A percentile compares a stretch with the other conserved stretches of the same genome.
Evolutionary conservation across 2,113 vertebrate species (phyloP).

Genomic region (Oceanodroma tethys): DNA sequence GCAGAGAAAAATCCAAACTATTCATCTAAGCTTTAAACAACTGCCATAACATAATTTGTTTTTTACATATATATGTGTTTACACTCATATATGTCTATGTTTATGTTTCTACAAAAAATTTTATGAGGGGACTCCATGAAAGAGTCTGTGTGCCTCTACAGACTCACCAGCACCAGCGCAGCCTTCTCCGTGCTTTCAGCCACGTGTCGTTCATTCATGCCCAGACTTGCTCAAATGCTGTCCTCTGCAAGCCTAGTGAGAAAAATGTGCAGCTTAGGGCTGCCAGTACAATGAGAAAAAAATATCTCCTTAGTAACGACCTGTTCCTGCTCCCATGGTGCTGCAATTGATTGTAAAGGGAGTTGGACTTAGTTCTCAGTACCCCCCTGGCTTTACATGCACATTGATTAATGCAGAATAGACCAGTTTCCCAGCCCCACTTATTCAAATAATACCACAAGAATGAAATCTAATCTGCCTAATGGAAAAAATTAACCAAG

Average conservation of each 20-base stretch:
- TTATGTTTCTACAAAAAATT: background rate
- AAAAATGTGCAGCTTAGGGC: background rate
- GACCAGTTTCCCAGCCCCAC: background rate
- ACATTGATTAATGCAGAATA: background rate
- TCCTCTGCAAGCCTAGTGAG: background rate
- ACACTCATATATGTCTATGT: background rate
- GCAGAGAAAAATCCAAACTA: background rate
- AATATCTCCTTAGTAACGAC: background rate
- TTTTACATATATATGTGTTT: background rate
- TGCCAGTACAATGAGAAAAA: background rate
- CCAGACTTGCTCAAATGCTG: background rate
- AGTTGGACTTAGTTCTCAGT: background rate
- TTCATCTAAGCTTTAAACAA: background rate
- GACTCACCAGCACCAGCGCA: background rate
- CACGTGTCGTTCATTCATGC: rapidly evolving
- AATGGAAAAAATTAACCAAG: background rate
- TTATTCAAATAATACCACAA: background rate
- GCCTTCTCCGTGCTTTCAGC: background rate
- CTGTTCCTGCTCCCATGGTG: background rate
- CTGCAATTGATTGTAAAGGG: background rate
- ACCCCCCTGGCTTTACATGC: background rate
- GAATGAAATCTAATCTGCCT: background rate
- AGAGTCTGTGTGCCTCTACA: background rate
- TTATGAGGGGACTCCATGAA: background rate
- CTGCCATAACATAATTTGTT: rapidly evolving